Percentiles rank a stretch among this genome's conserved stretches.
phyloP scores from a whole-genome alignment of 2,113 vertebrate species.

The Strigops habroptila region DNA sequence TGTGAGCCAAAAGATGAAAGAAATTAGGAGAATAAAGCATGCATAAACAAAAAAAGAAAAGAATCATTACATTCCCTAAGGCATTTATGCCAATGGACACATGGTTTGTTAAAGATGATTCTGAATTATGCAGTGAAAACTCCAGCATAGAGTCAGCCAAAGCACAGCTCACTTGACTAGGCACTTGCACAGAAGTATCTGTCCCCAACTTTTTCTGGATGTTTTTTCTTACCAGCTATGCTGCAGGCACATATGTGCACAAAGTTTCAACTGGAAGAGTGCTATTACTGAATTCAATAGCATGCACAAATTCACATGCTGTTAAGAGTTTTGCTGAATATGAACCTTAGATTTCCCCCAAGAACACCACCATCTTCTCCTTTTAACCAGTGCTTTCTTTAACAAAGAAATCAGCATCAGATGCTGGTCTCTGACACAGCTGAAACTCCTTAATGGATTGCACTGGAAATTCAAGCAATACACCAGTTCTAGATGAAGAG shows the following conservation, averaged over 20 bases:
- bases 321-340: not conserved
- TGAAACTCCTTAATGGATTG: not conserved
- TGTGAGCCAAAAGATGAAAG: not conserved
- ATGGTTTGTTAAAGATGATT: not conserved
- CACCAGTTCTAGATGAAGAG: not conserved
- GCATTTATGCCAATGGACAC: not conserved
- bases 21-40: not conserved
- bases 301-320: not conserved
- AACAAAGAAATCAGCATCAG: not conserved
- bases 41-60: not conserved
- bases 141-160: not conserved
- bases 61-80: not conserved
- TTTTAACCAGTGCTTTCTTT: not conserved
- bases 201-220: not conserved
- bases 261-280: not conserved
- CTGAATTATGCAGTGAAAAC: not conserved
- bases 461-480: not conserved
- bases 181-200: not conserved
- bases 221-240: not conserved
- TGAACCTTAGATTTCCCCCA: not conserved
- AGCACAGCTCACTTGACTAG: not conserved
- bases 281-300: not conserved
- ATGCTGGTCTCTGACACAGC: not conserved
- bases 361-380: not conserved
- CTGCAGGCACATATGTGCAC: not conserved